Evolutionary conservation across 2,113 vertebrate species (phyloP).

Genomic region (Toxostoma redivivum): DNA sequence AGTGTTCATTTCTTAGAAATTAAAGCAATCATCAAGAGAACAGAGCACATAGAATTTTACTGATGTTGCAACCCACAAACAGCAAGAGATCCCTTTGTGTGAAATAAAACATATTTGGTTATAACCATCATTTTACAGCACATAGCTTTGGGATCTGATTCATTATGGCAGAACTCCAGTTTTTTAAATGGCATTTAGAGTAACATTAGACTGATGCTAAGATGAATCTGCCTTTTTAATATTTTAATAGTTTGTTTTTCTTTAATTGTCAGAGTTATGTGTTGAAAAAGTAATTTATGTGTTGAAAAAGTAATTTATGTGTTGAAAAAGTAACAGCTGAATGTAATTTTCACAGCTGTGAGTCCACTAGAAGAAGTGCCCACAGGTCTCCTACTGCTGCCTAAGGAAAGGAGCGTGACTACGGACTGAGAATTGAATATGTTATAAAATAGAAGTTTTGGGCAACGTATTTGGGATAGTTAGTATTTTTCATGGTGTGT

Average conservation of each 20-base stretch:
- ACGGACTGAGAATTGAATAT: neutral
- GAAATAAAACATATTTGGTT: neutral
- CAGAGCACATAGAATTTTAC: neutral
- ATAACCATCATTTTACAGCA: neutral
- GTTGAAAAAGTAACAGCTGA: neutral
- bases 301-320: neutral
- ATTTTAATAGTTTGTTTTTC: neutral
- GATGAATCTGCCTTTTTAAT: neutral
- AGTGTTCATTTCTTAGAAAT: neutral
- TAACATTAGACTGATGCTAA: neutral
- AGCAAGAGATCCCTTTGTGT: neutral
- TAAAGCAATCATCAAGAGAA: neutral
- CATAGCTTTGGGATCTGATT: neutral
- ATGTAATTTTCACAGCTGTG: neutral
- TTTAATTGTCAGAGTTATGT: neutral
- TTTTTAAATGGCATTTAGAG: neutral
- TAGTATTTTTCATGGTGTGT: neutral
- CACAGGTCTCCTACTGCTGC: neutral
- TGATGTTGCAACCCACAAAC: neutral
- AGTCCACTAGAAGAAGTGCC: neutral
- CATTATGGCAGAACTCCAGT: neutral
- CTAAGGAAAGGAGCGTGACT: neutral
- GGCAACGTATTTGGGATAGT: neutral
- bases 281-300: neutral
- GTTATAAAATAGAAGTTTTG: neutral